A percentile compares a stretch with the other conserved stretches of the same genome.
These are phyloP conservation scores for Trachythela sp. DNA, from an alignment of 64 coral and sea anemone species.

Conservation along the genomic window DNA sequence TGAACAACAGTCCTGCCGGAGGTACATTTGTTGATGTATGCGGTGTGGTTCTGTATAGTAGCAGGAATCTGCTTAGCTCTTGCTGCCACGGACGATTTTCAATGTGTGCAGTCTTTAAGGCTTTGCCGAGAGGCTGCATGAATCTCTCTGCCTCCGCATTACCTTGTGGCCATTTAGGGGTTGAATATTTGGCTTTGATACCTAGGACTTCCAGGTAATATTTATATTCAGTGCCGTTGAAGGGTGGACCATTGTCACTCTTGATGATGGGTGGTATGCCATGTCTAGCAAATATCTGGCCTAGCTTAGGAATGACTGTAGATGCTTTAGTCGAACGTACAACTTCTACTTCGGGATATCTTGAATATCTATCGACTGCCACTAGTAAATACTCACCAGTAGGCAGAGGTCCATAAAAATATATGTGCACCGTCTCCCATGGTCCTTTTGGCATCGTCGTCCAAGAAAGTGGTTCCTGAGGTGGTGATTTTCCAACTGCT, in stretches of 20 bases:
- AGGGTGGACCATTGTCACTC: neutral
- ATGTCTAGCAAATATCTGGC: conserved; percentile 18
- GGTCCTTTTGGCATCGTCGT: neutral
- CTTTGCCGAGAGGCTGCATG: conserved; percentile 36
- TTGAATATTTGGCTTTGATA: neutral
- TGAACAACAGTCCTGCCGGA: too few relatives aligned
- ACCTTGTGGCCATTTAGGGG: conserved; percentile 21
- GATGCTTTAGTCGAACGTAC: conserved; percentile 12
- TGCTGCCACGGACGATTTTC: conserved; percentile 33
- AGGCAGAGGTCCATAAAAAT: conserved; percentile 29
- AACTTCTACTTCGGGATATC: conserved; percentile 30
- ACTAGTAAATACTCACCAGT: conserved; percentile 13
- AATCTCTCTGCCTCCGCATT: conserved; percentile 34
- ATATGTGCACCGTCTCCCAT: conserved; percentile 22
- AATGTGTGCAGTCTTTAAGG: conserved; percentile 14
- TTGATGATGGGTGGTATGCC: neutral
- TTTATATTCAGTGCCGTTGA: neutral
- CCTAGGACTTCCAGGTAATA: neutral
- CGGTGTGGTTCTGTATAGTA: neutral
- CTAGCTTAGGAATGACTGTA: conserved; percentile 13
- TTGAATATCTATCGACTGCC: neutral
- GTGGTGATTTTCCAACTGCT: too few relatives aligned
- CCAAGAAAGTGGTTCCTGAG: neutral
- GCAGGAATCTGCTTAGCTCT: conserved; percentile 28
- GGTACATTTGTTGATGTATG: neutral